Evolutionary conservation across 2,113 vertebrate genomes (phyloP).

Genomic region (Planiliza haematocheilus): DNA sequence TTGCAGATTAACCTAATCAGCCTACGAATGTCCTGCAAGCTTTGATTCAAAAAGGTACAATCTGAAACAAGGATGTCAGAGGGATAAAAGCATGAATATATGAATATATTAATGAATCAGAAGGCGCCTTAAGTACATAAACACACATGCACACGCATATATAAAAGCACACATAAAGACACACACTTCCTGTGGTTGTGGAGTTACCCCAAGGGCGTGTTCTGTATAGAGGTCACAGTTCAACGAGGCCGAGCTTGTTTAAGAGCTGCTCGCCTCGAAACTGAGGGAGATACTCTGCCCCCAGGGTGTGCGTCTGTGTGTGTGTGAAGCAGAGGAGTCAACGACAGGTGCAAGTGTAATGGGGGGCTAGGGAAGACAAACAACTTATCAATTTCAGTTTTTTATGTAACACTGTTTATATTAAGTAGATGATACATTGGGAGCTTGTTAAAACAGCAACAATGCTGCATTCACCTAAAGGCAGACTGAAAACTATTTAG

Average conservation of each 20-base stretch:
- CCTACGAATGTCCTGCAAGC: constrained; percentile 21
- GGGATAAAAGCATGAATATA: constrained; percentile 50
- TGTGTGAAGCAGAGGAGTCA: constrained; percentile 57
- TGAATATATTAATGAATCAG: constrained; percentile 43
- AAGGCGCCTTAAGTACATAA: constrained; percentile 31
- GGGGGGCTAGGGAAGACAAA: constrained; percentile 44
- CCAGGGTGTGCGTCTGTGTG: constrained; percentile 37
- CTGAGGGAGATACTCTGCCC: constrained; percentile 62
- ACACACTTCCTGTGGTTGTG: constrained; percentile 61
- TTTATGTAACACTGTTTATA: constrained; percentile 66
- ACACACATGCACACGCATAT: constrained; percentile 31
- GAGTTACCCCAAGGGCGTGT: constrained; percentile 78
- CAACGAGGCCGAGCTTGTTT: constrained; percentile 77
- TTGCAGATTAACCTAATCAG: constrained; percentile 44
- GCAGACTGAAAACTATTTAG: neutral
- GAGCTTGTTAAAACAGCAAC: constrained; percentile 32
- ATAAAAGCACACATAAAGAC: constrained; percentile 41
- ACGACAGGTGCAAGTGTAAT: constrained; percentile 76
- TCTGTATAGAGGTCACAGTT: constrained; percentile 79
- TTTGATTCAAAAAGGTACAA: constrained; percentile 10
- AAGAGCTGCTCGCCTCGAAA: constrained; percentile 73
- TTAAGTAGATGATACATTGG: constrained; percentile 43
- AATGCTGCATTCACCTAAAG: constrained; percentile 8
- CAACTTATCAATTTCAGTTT: constrained; percentile 74
- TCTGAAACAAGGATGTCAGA: constrained; percentile 9